Evolutionary conservation across 2,888 invertebrate species (phyloP).

Genomic region (Stratiomys singularior): DNA sequence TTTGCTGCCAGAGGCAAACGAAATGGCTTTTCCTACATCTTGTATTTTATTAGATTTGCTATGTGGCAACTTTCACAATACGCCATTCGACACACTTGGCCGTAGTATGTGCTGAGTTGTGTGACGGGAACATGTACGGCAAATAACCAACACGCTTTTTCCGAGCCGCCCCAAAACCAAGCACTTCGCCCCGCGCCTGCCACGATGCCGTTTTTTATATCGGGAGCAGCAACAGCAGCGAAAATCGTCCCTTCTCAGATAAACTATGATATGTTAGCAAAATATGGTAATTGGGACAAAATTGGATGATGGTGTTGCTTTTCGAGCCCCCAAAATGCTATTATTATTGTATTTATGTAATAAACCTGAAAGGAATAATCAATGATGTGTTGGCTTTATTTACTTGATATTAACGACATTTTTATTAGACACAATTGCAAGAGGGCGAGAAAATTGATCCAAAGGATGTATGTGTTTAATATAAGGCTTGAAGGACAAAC

Average conservation of each 20-base stretch:
- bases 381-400: constrained; percentile 31
- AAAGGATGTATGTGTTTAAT: not conserved
- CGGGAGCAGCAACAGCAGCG: too few relatives aligned
- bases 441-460: not conserved
- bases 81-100: not conserved
- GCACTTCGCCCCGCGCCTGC: not conserved
- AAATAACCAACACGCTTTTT: not conserved
- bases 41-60: constrained; percentile 40
- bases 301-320: constrained; percentile 49
- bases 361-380: constrained; percentile 44
- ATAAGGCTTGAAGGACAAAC: too few relatives aligned
- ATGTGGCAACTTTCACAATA: constrained; percentile 11
- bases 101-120: not conserved
- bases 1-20: constrained; percentile 23
- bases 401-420: constrained; percentile 26
- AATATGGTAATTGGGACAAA: constrained; percentile 50
- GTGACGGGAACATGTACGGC: constrained; percentile 25
- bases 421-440: constrained; percentile 18
- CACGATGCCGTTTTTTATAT: constrained; percentile 20
- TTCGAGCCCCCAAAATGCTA: constrained; percentile 39
- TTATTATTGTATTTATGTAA: constrained; percentile 43
- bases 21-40: constrained; percentile 38
- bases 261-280: constrained; percentile 48
- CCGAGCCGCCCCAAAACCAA: not conserved
- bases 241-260: constrained; percentile 19